Evolutionary conservation across 2,888 invertebrate species (phyloP).

Genomic region (Lasioglossum vierecki): DNA sequence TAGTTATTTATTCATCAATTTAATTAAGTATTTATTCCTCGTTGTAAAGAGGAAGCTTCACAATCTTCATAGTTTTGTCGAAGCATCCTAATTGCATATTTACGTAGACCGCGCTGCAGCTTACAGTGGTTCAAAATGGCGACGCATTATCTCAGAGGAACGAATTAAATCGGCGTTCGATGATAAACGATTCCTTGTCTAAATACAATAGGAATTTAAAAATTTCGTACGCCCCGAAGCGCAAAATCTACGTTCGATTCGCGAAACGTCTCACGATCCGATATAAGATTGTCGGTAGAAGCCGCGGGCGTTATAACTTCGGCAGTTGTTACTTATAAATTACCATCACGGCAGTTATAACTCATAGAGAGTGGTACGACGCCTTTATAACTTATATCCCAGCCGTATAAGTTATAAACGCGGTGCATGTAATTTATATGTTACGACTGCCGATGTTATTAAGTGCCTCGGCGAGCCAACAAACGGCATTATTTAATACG

Average conservation of each 20-base stretch:
- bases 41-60: no score
- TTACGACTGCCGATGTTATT: slow-evolving; percentile 56
- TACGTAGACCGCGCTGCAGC: background rate
- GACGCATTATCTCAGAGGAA: background rate
- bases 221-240: background rate
- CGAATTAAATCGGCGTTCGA: slow-evolving; percentile 18
- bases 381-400: slow-evolving; percentile 64
- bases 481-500: slow-evolving; percentile 52
- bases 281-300: slow-evolving; percentile 31
- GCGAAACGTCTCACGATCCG: slow-evolving; percentile 22
- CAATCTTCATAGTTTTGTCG: no score
- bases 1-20: no score
- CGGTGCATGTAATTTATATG: slow-evolving; percentile 58
- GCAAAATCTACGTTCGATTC: slow-evolving; percentile 56
- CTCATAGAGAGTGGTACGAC: slow-evolving; percentile 59
- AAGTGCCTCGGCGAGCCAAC: slow-evolving; percentile 35
- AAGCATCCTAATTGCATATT: background rate
- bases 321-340: slow-evolving; percentile 69
- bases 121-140: background rate
- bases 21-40: no score
- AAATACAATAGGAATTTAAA: slow-evolving; percentile 18
- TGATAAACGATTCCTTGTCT: slow-evolving; percentile 24
- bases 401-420: slow-evolving; percentile 58
- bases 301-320: slow-evolving; percentile 60
- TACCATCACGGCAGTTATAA: slow-evolving; percentile 64